Evolutionary conservation across 1,140 invertebrate genomes (phyloP).

Genomic region (Probaryconus sp.): DNA sequence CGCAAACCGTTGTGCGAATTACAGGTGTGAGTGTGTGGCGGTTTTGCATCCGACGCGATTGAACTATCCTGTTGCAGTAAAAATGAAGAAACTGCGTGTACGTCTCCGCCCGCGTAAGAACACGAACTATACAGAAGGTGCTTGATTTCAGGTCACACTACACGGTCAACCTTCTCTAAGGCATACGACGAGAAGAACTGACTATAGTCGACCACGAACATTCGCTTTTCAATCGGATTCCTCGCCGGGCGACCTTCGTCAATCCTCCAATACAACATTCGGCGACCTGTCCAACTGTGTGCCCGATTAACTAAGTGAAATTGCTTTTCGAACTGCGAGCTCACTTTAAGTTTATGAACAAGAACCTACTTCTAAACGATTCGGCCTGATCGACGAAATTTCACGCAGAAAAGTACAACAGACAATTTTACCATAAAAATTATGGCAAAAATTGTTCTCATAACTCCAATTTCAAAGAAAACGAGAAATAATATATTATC

Average conservation of each 20-base stretch:
- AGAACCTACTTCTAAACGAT: too few relatives aligned
- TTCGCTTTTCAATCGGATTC: conserved; percentile 72
- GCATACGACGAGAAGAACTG: conserved; percentile 68
- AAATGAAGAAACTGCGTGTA: conserved; percentile 17
- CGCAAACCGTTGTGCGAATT: neutral
- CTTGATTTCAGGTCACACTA: conserved; percentile 57
- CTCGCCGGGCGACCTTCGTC: conserved; percentile 60
- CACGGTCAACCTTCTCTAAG: conserved; percentile 62
- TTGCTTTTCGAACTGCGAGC: too few relatives aligned
- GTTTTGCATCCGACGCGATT: neutral
- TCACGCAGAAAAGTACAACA: too few relatives aligned
- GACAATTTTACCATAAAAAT: too few relatives aligned
- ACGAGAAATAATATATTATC: too few relatives aligned
- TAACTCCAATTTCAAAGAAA: too few relatives aligned
- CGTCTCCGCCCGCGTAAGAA: conserved; percentile 19
- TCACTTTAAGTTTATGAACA: too few relatives aligned
- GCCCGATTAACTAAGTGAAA: neutral
- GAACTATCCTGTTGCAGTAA: conserved; percentile 17
- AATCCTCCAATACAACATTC: conserved; percentile 55
- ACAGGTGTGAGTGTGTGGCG: neutral
- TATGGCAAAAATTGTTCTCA: too few relatives aligned
- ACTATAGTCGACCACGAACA: conserved; percentile 54
- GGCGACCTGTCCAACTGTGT: conserved; percentile 51
- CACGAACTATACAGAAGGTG: conserved; percentile 19
- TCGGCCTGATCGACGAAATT: too few relatives aligned